Evolutionary conservation across 2,888 invertebrate species (phyloP).

Genomic region (Mechanitis mazaeus): DNA sequence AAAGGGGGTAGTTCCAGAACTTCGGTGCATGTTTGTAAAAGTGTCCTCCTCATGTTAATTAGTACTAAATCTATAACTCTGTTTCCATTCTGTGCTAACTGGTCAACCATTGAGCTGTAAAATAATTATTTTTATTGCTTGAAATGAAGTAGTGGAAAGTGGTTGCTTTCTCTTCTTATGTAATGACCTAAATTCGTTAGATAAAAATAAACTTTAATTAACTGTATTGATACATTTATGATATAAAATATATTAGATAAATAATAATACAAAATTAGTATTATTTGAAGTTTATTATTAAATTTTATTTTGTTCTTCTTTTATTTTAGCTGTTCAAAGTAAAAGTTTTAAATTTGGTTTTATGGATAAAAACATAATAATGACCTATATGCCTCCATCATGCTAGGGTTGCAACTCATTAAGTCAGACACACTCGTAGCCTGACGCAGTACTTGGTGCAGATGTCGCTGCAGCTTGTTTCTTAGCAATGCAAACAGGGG

Average conservation of each 20-base stretch:
- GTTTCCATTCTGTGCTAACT: slow-evolving; percentile 54
- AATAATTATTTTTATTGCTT: slow-evolving; percentile 1
- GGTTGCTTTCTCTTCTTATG: not conserved
- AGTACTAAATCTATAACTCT: slow-evolving; percentile 65
- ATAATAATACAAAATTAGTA: no score
- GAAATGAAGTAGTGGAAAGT: not conserved
- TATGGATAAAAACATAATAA: not conserved
- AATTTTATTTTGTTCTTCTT: not conserved
- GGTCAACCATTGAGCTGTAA: slow-evolving; percentile 51
- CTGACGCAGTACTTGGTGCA: slow-evolving; percentile 55
- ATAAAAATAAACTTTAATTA: not conserved
- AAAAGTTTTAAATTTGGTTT: no score
- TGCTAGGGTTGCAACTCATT: slow-evolving; percentile 62
- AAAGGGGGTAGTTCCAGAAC: slow-evolving; percentile 60
- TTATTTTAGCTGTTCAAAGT: not conserved
- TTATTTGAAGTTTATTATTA: not conserved
- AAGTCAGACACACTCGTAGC: slow-evolving; percentile 68
- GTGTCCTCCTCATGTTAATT: slow-evolving; percentile 65
- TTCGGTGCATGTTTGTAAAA: slow-evolving; percentile 61
- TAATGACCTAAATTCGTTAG: not conserved
- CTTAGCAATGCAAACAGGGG: slow-evolving; percentile 59
- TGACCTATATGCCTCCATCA: slow-evolving; percentile 67
- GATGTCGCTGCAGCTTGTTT: slow-evolving; percentile 55
- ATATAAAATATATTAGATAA: no score
- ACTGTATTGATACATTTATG: no score